Evolutionary conservation across 2,797 vertebrate genomes (phyloP), one percentile per base, ranked within the genome.

Genomic region (Falco peregrinus): DNA sequence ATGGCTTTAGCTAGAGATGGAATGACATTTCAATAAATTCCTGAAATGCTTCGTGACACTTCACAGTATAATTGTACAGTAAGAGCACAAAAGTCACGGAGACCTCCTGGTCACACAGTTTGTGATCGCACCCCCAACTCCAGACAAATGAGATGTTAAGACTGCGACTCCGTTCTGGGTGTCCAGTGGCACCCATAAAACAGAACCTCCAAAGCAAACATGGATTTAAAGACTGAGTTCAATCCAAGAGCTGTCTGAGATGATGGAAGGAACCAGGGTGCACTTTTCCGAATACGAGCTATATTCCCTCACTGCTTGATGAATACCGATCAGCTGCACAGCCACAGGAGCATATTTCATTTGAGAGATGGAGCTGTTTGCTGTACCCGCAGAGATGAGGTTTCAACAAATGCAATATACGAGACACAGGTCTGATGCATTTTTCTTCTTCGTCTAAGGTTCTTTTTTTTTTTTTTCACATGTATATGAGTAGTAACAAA

Each of bases 281-380:
- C 60, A 37, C 69, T 76, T 60, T 50, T 33, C 78, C 29, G 7
- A 33, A 37, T 6, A 54, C 0, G 5, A 59, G 53, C 39, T 64
- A 33, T 39, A 10, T 73, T 64, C 74, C 65, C 69, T 64, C 0
- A 2, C 78, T 41, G 65, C 50, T 41, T 77, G 83, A 84, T 73
- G 74, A 92, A 92, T 69, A 67, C 82, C 2, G 5, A 75, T 80
- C 82, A 80, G 74, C 82, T 53, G 63, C 48, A 45, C 60, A 65
- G 79, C 53, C 74, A 51, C 39, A 24, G 74, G 15, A 90, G 15
- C 17, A 6, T 77, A 81, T 81, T 90, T 94, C 65, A 63, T 59
- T 33, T 73, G 69, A 92, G 76, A 84, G 73, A 84, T 47, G n/a
- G 82, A 92, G 89, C 50, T 81, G 86, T 59, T 92, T 86, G 86